Base-by-base conservation (phyloP, 2,797 vertebrate genomes). In the Taeniopygia guttata region DNA sequence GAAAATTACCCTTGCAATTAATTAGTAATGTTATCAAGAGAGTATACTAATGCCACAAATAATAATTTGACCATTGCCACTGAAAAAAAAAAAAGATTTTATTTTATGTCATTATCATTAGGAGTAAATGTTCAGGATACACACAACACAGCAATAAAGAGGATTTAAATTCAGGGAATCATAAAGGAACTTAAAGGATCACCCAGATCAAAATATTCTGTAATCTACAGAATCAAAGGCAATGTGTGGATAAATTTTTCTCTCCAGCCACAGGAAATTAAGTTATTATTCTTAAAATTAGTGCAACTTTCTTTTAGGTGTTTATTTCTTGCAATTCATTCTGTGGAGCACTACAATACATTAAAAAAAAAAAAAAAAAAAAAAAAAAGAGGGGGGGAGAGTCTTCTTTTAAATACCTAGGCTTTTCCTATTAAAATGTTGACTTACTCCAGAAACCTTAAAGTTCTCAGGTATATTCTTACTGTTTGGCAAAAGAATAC, bases 381-480 rank as follows among this genome's bases (percentile, higher is more conserved):
- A 11, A 10, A 7, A 19, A n/a, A n/a, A n/a, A n/a, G n/a, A n/a
- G n/a, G 14, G 40, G 2, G 1, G 1, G 1, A 7, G 5, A 8
- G 2, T 45, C 15, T 38, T 36, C 27, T 77, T 62, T 81, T 29
- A 73, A 68, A 48, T 52, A 58, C 2, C 11, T 23, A 3, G 7
- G 12, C 2, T 80, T 77, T 81, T 62, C 46, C 17, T 10, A 34
- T 20, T 22, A 62, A 54, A 18, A 38, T 46, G 7, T 4, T 51
- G 34, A 42, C 5, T 74, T 38, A 34, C 2, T 36, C 38, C 5
- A 56, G 36, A 75, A 66, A 74, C 2, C 11, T 70, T 49, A 68
- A 58, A 86, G 26, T 8, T 73, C 15, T 58, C 23, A 43, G 30
- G 15, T 7, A 19, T 38, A 46, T 68, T 84, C 21, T 62, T 63